Evolutionary conservation across 2,113 vertebrate genomes (phyloP).

Genomic region (Prinia subflava): DNA sequence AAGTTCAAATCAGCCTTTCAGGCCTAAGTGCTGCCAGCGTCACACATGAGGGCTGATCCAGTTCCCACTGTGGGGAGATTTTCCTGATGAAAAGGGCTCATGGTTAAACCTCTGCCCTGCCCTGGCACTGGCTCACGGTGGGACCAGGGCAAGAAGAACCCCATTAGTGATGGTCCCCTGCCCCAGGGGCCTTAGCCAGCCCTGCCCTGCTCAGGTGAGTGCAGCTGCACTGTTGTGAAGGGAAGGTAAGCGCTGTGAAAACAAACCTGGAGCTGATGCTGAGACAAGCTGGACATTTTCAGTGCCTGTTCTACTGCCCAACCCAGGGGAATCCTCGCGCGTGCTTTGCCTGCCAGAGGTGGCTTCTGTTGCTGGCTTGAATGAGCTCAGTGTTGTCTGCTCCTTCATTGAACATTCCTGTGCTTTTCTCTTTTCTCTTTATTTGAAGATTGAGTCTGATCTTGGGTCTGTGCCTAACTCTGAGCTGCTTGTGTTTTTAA

Average conservation of each 20-base stretch:
- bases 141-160: background rate
- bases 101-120: background rate
- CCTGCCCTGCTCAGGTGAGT: background rate
- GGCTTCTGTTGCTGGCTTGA: constrained; percentile 11
- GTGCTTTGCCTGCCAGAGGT: constrained; percentile 12
- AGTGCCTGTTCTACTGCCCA: background rate
- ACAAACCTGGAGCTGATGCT: background rate
- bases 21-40: background rate
- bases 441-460: constrained; percentile 50
- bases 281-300: background rate
- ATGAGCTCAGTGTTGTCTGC: constrained; percentile 30
- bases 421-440: constrained; percentile 67
- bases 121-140: accelerated
- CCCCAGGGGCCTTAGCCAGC: accelerated
- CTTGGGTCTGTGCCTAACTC: constrained; percentile 30
- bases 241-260: background rate
- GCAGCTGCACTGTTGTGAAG: background rate
- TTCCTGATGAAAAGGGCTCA: background rate
- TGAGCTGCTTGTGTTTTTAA: constrained; percentile 61
- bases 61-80: background rate
- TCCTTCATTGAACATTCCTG: constrained; percentile 37
- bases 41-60: accelerated
- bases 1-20: background rate
- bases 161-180: background rate
- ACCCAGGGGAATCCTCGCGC: constrained; percentile 54